These are phyloP conservation scores for Bos indicus DNA, from an alignment of 2,113 vertebrate species.

Conservation along the genomic window DNA sequence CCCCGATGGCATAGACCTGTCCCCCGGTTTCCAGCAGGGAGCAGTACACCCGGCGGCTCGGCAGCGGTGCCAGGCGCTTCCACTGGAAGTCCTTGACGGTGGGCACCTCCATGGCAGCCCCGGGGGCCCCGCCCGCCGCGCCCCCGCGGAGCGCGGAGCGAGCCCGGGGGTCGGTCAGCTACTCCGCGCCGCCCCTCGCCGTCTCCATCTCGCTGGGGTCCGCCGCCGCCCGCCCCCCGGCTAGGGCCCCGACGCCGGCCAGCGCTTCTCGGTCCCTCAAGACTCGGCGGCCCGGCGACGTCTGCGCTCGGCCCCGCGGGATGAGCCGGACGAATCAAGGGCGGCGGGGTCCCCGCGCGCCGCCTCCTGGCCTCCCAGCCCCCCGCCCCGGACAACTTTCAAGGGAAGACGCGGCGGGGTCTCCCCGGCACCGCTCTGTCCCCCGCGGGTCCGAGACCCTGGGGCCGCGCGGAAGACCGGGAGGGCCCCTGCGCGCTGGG, in stretches of 20 bases:
- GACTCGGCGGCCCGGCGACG: constrained; percentile 26
- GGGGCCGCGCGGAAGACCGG: not conserved
- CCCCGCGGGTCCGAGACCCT: not conserved
- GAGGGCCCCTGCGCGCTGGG: not conserved
- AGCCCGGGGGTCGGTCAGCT: not conserved
- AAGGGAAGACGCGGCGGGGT: not conserved
- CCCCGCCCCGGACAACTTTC: constrained; percentile 38
- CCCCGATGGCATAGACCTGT: constrained; percentile 94
- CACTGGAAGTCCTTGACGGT: constrained; percentile 92
- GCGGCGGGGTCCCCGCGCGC: not conserved
- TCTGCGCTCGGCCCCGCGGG: constrained; percentile 54
- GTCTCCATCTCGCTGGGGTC: not conserved
- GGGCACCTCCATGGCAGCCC: constrained; percentile 85
- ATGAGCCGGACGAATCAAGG: constrained; percentile 25
- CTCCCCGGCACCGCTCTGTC: not conserved
- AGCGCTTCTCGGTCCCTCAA: constrained; percentile 28
- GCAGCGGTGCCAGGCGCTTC: constrained; percentile 91
- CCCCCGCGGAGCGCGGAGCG: not conserved
- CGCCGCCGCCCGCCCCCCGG: not conserved
- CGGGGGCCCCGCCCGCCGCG: not conserved
- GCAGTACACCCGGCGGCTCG: constrained; percentile 92
- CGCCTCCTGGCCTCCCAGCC: not conserved
- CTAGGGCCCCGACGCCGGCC: not conserved
- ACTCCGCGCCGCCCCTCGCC: not conserved
- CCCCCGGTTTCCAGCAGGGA: constrained; percentile 90